phyloP scores from a whole-genome alignment of 2,113 vertebrate genomes.

The Myrmecophaga tridactyla region DNA sequence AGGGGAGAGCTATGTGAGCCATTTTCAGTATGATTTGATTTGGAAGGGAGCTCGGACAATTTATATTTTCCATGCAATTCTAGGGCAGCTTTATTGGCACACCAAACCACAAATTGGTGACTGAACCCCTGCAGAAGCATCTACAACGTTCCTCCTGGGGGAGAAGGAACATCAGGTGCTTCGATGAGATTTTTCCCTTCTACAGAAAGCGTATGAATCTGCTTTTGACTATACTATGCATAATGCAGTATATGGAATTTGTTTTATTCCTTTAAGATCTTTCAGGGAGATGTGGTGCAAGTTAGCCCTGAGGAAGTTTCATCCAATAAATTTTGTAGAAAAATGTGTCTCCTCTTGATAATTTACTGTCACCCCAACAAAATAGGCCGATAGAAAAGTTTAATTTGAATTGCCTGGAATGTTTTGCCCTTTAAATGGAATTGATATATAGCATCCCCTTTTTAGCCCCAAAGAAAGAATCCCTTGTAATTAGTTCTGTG shows the following conservation, averaged over 20 bases:
- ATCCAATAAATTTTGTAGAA: background rate
- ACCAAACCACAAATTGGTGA: background rate
- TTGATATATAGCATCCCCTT: background rate
- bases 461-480: background rate
- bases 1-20: slow-evolving; percentile 41
- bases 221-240: background rate
- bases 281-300: background rate
- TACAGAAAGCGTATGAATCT: background rate
- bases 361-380: background rate
- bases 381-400: background rate
- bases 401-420: background rate
- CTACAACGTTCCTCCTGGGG: background rate
- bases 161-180: background rate
- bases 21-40: slow-evolving; percentile 56
- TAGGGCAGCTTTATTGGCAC: background rate
- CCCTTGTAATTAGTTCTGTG: background rate
- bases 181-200: background rate
- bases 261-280: background rate
- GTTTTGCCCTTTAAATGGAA: background rate
- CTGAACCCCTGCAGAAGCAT: background rate
- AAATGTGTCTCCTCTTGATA: background rate
- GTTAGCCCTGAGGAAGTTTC: background rate
- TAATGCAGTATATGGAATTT: background rate
- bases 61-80: slow-evolving; percentile 39
- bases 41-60: background rate